These are phyloP conservation scores for Sardina pilchardus DNA, from an alignment of 2,113 vertebrate genomes.

Conservation along the genomic window DNA sequence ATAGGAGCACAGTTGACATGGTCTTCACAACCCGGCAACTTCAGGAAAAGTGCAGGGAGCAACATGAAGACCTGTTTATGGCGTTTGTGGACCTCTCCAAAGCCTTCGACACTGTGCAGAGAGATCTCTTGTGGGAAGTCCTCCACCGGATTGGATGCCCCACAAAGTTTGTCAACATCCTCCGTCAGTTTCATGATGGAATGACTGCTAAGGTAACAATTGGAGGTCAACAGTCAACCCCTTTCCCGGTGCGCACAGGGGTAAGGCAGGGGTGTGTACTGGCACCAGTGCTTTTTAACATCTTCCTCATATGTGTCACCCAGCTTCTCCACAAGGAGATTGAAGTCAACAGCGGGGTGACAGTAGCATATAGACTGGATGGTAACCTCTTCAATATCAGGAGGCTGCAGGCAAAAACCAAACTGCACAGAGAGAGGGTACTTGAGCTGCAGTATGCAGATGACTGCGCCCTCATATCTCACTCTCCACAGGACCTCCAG, in stretches of 20 bases:
- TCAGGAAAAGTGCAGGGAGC: conserved; percentile 23
- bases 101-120: conserved; percentile 16
- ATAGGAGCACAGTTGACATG: conserved; percentile 24
- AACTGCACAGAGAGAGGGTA: not conserved
- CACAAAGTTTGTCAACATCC: conserved; percentile 13
- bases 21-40: conserved; percentile 33
- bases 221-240: not conserved
- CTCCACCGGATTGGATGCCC: conserved; percentile 14
- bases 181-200: not conserved
- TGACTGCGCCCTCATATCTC: no score
- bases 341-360: conserved; percentile 4
- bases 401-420: not conserved
- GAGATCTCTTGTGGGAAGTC: conserved; percentile 7
- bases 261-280: conserved; percentile 17
- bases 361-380: no score
- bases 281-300: conserved; percentile 19
- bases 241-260: not conserved
- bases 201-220: not conserved
- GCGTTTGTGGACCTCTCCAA: conserved; percentile 22
- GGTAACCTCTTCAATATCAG: no score
- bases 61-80: conserved; percentile 33
- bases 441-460: no score
- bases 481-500: no score
- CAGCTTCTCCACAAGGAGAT: conserved; percentile 12
- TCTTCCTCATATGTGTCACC: conserved; percentile 15